A percentile compares a stretch with the other conserved stretches of the same genome.
These are phyloP conservation scores for Semnornis frantzii DNA, from an alignment of 2,113 vertebrate species.

Conservation along the genomic window DNA sequence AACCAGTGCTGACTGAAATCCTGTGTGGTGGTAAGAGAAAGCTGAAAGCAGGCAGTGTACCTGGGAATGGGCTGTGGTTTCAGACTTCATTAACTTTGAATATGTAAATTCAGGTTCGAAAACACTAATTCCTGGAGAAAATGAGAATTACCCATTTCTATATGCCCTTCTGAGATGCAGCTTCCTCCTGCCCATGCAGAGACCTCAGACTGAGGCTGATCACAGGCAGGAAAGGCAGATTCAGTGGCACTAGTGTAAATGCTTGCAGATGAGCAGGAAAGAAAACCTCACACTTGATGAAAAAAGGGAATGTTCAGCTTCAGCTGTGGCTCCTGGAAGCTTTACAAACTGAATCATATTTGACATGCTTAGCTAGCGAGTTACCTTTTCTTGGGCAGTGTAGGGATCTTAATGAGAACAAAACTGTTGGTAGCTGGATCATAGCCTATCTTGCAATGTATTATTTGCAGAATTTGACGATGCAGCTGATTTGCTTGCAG, in stretches of 20 bases:
- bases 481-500: conserved; percentile 74
- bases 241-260: accelerated
- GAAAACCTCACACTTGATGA: accelerated
- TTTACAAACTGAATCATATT: accelerated
- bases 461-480: conserved; percentile 88
- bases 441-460: neutral
- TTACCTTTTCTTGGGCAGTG: neutral
- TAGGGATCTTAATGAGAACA: neutral
- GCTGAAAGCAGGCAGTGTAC: neutral
- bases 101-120: neutral
- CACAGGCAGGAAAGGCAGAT: neutral
- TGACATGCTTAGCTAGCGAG: accelerated
- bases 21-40: accelerated
- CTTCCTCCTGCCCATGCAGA: neutral
- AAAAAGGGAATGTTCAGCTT: neutral
- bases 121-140: accelerated
- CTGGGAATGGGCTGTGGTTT: neutral
- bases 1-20: too few relatives aligned
- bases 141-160: accelerated
- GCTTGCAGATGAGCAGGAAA: neutral
- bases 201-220: accelerated
- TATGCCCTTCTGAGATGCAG: accelerated
- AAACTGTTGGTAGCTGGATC: neutral
- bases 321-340: accelerated
- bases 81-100: neutral